These are phyloP conservation scores for Petrocephalus schoutedeni DNA, from an alignment of 2,797 vertebrate genomes.

Conservation along the genomic window DNA sequence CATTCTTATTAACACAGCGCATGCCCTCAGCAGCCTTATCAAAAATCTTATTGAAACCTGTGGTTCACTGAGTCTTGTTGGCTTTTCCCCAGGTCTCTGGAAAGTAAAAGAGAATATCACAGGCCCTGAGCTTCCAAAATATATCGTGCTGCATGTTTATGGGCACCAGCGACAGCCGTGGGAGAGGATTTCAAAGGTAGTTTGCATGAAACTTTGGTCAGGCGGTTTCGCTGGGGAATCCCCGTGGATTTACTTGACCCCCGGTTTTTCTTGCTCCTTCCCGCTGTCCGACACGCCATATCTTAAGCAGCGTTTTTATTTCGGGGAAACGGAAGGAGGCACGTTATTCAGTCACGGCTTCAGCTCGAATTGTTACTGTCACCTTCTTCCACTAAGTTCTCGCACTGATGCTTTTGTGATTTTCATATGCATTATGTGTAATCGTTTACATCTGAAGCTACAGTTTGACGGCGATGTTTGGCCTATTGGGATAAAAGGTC, in stretches of 20 bases:
- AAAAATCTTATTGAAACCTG: slow-evolving; percentile 18
- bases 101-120: slow-evolving; percentile 20
- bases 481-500: not conserved
- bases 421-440: not conserved
- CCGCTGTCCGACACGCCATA: not conserved
- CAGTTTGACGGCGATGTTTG: not conserved
- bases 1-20: slow-evolving; percentile 26
- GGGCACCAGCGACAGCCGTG: not conserved
- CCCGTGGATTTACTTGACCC: not conserved
- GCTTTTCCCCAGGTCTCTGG: not conserved
- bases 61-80: slow-evolving; percentile 15
- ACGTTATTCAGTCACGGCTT: not conserved
- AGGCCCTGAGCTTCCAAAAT: not conserved
- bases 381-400: not conserved
- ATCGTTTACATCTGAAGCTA: not conserved
- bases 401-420: not conserved
- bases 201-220: slow-evolving; percentile 19
- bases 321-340: not conserved
- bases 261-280: not conserved
- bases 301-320: not conserved
- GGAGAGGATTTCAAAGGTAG: slow-evolving; percentile 25
- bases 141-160: not conserved
- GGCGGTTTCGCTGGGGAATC: slow-evolving; percentile 40
- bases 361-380: not conserved
- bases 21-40: slow-evolving; percentile 6